Base-by-base conservation (phyloP, 1,140 invertebrate species). In the Panagrolaimus sp. region DNA sequence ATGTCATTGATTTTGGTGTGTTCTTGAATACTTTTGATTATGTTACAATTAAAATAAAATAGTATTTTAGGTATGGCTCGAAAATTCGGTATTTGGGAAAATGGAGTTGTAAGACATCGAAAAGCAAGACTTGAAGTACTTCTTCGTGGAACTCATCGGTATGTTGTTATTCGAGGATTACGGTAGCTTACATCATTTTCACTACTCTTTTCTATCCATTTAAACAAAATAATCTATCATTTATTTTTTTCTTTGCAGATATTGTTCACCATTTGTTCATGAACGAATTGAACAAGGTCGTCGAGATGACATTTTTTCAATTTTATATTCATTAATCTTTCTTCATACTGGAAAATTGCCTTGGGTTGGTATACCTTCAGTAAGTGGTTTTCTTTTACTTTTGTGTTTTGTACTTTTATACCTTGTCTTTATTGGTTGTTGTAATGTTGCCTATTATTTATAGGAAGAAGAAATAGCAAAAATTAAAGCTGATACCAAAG, bases 251-350 rank as follows among this genome's bases (percentile, higher is more conserved):
- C 7, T 38, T 38, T 66, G 23, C 65, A 67, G 48, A 53, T 78
- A 78, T 61, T 78, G 76, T 63, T 71, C 67, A 5, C 46, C 70
- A 48, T 65, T 72, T n/a, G 72, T 71, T 7, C 76, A 78, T 63
- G 44, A 62, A 1, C 62, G 72, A 16, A 64, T 45, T 14, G 76
- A 78, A 57, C 76, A 78, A 51, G 75, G 75, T 2, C 69, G 76
- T 7, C 63, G 63, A 31, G 76, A 78, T 53, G 76, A 78, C 61
- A 31, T 78, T 0, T 78, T 71, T 67, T 64, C 73, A 1, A 51
- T 72, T 47, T 69, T 48, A 20, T 69, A 20, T 43, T 69, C 31
- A 42, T 46, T 51, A 53, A 69, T 31, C 16, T 69, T 23, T 14
- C 20, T 47, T 23, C 13, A 16, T 23, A 47, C 20, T 57, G 51